Evolutionary conservation across 2,113 vertebrate species (phyloP), one percentile per base, ranked within the genome.

Genomic region (Heterotilapia buettikoferi): DNA sequence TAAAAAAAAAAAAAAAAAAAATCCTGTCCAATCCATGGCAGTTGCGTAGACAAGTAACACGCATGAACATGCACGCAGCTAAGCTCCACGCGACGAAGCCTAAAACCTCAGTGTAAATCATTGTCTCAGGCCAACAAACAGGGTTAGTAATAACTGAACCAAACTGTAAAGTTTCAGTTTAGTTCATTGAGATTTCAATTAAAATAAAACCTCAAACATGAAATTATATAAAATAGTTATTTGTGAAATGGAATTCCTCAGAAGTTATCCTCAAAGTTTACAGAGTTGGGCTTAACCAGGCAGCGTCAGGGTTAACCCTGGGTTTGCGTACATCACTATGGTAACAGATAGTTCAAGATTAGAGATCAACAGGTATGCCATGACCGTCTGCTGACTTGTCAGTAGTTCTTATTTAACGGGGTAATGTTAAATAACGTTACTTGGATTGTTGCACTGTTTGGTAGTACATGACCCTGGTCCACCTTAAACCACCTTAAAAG

Each of bases 81-180:
- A 76, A 47, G 9, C 3, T 76, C 24, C 24, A 76, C 2, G 4
- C 9, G 3, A n/a, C 0, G 0, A 43, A 71, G 7, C 5, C 59
- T 31, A 19, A 33, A 61, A 33, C 29, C 8, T 33, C 11, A 57
- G 0, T 26, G 11, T 57, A 57, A 59, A 12, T 63, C 59, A 11
- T 0, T 61, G 18, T 63, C 59, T 36, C 18, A n/a, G 31, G 18
- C 18, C 18, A 47, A 2, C 40, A 29, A 47, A 47, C 14, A 29
- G 0, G 9, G 40, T 26, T 47, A 11, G 68, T 47, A 18, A 29
- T 29, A 76, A 19, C 40, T 76, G 21, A 26, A 11, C 40, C 24
- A 16, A 26, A 47, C 71, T 29, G 24, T 47, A 26, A 29, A 47
- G 68, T 66, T 38, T 66, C 61, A 66, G 33, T 38, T 66, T 38